These are phyloP conservation scores for Porites evermanni DNA, from an alignment of 92 coral and sea anemone genomes.

Conservation along the genomic window DNA sequence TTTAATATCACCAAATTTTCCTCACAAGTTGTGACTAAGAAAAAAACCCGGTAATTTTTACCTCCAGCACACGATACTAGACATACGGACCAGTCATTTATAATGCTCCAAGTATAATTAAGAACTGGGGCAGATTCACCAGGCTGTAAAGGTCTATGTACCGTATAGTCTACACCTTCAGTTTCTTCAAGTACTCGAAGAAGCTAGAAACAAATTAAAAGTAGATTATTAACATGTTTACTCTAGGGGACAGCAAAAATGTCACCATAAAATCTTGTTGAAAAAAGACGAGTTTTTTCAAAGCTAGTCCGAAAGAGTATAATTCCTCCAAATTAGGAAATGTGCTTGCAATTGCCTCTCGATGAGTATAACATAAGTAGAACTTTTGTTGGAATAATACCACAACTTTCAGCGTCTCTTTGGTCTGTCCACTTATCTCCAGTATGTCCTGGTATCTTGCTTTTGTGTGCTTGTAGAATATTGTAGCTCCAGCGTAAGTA, in stretches of 20 bases:
- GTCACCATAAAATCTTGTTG: no score
- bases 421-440: slow-evolving; percentile 53
- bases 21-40: no score
- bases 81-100: slow-evolving; percentile 12
- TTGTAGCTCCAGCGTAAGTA: slow-evolving; percentile 46
- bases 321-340: no score
- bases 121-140: slow-evolving; percentile 17
- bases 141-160: slow-evolving; percentile 9
- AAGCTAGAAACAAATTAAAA: slow-evolving; percentile 9
- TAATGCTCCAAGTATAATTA: slow-evolving; percentile 8
- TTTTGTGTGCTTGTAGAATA: slow-evolving; percentile 49
- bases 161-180: neutral
- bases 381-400: slow-evolving; percentile 11
- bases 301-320: no score
- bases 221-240: no score
- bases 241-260: no score
- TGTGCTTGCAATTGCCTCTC: no score
- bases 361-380: no score
- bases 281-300: no score
- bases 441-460: slow-evolving; percentile 31
- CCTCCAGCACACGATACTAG: slow-evolving; percentile 45
- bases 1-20: no score
- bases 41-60: neutral
- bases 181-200: slow-evolving; percentile 13
- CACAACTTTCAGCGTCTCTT: slow-evolving; percentile 43